Base-by-base conservation (phyloP, 2,113 vertebrate species). In the Macquaria australasica region DNA sequence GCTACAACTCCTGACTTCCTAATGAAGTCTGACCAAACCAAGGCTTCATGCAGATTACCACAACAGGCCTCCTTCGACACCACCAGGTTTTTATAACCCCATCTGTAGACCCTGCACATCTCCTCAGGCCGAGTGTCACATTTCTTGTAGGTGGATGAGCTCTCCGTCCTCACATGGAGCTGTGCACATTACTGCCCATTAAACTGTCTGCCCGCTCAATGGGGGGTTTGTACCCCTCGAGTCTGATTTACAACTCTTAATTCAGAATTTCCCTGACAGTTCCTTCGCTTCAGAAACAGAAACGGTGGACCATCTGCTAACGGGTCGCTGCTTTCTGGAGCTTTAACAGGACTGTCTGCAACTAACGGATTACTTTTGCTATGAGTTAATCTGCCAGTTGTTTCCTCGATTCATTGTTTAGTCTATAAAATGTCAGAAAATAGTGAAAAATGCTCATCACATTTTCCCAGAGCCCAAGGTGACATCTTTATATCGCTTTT, bases 191-290 rank as follows among this genome's bases (percentile, higher is more conserved):
- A 85, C 87, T 64, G 84, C 79, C 88, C 89, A 88, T 95, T 94
- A 95, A 94, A 90, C 87, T 94, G 94, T 94, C 94, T 53, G 56
- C 55, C 72, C 72, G 82, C 81, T 94, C 91, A 93, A 93, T 92
- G 84, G 89, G 34, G 79, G 62, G 85, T 89, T 91, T 94, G 84
- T 90, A 25, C 73, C 77, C 88, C 81, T 34, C 2, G 9, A 64
- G 79, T 86, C 88, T 95, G 92, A 95, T 95, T 95, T 95, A 95
- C 92, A 72, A 14, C 86, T 66, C n/a, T 21, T 23, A 63, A 90
- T 93, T 93, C 88, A 79, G 80, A 76, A 71, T 60, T 71, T 70
- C 71, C 79, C 70, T 37, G 81, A 81, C 80, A 63, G 58, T 81
- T 86, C 74, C 48, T 56, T 84, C 82, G 51, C 73, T 73, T 77